Conservation (phyloP, 2,888 invertebrate genomes). For the Cristatella mucedo region DNA sequence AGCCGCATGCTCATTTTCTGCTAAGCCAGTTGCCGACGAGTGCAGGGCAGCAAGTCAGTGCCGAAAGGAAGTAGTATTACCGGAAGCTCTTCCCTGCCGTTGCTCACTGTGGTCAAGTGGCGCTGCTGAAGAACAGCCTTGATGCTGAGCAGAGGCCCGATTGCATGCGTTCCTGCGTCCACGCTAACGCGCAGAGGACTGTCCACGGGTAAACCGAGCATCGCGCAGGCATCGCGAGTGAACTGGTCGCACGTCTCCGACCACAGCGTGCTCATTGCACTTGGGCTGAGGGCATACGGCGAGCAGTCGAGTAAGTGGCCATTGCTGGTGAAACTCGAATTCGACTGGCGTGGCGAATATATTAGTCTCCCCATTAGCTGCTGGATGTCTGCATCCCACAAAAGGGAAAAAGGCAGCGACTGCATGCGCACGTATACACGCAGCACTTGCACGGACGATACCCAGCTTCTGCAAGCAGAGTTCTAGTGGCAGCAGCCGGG, state of each 20-base stretch:
- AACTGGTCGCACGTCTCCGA: slow-evolving; percentile 74
- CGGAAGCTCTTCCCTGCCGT: slow-evolving; percentile 73
- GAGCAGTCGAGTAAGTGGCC: no score
- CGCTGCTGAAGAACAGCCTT: slow-evolving; percentile 75
- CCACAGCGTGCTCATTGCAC: no score
- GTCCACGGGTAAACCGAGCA: slow-evolving; percentile 72
- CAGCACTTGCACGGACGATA: no score
- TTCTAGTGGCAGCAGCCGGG: no score
- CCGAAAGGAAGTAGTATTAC: no score
- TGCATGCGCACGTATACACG: no score
- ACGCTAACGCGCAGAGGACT: slow-evolving; percentile 71
- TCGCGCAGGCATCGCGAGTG: slow-evolving; percentile 73
- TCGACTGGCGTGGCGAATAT: no score
- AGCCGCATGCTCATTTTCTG: no score
- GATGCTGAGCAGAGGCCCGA: slow-evolving; percentile 84
- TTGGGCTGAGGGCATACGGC: slow-evolving; percentile 62
- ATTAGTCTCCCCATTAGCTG: slow-evolving; percentile 76
- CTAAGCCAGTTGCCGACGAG: no score
- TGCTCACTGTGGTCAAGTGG: slow-evolving; percentile 84
- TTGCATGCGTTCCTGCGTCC: slow-evolving; percentile 75
- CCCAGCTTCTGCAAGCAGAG: no score
- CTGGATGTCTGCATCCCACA: slow-evolving; percentile 52
- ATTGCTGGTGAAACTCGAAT: no score
- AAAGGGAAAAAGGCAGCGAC: slow-evolving; percentile 3
- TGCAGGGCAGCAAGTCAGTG: no score